Base-by-base conservation (phyloP, 2,888 invertebrate species). In the Polyommatus iphigenia region DNA sequence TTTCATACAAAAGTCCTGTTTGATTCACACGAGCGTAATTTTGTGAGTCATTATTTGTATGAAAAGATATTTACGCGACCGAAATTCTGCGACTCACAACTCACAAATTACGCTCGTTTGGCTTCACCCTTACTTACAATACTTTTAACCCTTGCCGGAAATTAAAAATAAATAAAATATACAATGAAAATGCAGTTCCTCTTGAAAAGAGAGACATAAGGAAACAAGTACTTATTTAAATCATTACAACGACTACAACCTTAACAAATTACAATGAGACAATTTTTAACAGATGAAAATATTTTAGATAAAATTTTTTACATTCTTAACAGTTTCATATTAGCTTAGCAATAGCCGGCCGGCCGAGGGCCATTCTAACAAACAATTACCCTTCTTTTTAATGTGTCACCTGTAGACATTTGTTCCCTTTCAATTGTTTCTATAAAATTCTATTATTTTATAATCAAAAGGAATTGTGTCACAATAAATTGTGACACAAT, bases 391-490 rank as follows among this genome's bases (percentile, higher is more conserved):
- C 57, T 57, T 20, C 8, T 20, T 59, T n/a, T 57, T 24, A 62
- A 24, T 29, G 13, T 20, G 10, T 67, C 13, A 29, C 29, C 29
- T 67, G 29, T 20, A n/a, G 2, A 59, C 8, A 62, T 29, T 29
- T 29, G 7, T 4, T 15, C 24, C 67, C 5, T 67, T 29, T 29
- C 13, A 24, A 20, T 24, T 24, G 62, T 62, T 62, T 24, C 10
- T 62, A 20, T 24, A 62, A 24, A 24, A 67, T 29, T 67, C 29
- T 15, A 67, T 29, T 15, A 67, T 67, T 67, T 13, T 15, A 13
- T 62, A 20, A 62, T 62, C 20, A 67, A 24, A 29, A 67, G 8
- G 82, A 81, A 79, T 81, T 79, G 67, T 67, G 29, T 32, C 67
- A 67, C 15, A 67, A 67, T 67, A 59, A 20, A 59, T 20, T 1